Base-by-base conservation (phyloP, 2,113 vertebrate genomes). In the Passerina amoena region DNA sequence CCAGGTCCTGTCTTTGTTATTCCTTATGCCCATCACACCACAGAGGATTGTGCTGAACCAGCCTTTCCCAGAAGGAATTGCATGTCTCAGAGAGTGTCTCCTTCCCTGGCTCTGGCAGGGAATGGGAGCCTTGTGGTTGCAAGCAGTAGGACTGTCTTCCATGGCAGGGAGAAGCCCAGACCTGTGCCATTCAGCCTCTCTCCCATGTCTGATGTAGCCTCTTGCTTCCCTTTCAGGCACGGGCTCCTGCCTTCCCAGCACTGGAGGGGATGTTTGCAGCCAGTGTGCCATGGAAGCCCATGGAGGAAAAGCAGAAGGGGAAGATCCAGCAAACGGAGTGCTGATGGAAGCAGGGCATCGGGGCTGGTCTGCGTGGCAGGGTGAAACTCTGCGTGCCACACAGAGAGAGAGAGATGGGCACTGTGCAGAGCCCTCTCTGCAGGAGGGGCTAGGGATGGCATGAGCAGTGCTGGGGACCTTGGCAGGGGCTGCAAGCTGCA, bases 191-290 rank as follows among this genome's bases (percentile, higher is more conserved):
- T 57, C 63, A 24, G 11, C 22, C 10, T 84, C 20, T 11, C 47
- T 56, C 30, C 20, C 2, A 2, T 21, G 19, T 48, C 24, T 65
- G 73, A 85, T 30, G 19, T 11, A 42, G 18, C 8, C 54, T 48
- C 37, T 68, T 82, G 40, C 63, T 92, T 93, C 54, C 35, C 50
- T 91, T 95, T 71, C 90, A 97, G 97, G 59, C 11, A 3, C 48
- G 1, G 27, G 2, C 66, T 64, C 79, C 61, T 30, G 69, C 87
- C 38, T 96, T 96, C 66, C 94, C 96, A 59, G 96, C 94, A 0
- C 75, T 97, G 86, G 96, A 97, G 68, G 71, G 76, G 54, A 89
- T 94, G n/a, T 19, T 70, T 51, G 37, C 88, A 44, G 38, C 54
- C 57, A 17, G 37, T 42, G 59, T 90, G 70, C 93, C 88, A 0